A percentile compares a stretch with the other conserved stretches of the same genome.
Evolutionary conservation across 2,113 vertebrate genomes (phyloP).

Genomic region (Petaurus breviceps): DNA sequence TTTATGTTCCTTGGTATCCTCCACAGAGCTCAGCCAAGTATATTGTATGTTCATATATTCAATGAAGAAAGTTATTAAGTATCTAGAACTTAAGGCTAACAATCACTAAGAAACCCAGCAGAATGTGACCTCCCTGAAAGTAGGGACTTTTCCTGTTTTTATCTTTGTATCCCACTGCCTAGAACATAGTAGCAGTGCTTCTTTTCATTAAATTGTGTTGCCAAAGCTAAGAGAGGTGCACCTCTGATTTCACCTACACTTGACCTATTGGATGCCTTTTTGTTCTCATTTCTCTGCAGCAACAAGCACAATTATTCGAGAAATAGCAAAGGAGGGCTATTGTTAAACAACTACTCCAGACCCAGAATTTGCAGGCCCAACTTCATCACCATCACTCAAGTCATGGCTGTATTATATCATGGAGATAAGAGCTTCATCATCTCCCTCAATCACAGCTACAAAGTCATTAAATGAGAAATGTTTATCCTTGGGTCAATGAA

Average conservation of each 20-base stretch:
- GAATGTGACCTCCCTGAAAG: not conserved
- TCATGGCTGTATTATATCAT: not conserved
- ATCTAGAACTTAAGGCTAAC: not conserved
- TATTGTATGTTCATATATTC: not conserved
- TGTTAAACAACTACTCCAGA: not conserved
- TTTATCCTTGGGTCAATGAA: not conserved
- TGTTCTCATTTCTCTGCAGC: not conserved
- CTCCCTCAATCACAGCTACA: not conserved
- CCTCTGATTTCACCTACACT: not conserved
- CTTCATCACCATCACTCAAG: rapidly evolving
- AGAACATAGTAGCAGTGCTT: not conserved
- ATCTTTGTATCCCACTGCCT: not conserved
- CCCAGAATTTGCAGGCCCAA: not conserved
- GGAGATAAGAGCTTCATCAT: not conserved
- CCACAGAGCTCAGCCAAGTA: not conserved
- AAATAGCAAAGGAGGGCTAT: not conserved
- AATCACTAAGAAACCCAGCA: not conserved
- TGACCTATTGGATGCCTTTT: not conserved
- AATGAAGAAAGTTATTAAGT: not conserved
- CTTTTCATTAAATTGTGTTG: not conserved
- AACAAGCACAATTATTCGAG: not conserved
- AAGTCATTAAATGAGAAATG: not conserved
- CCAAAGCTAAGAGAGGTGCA: not conserved
- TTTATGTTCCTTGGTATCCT: not conserved
- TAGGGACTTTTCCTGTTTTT: not conserved